Conservation (phyloP, 2,797 vertebrate genomes). For the Phrynocephalus forsythii region DNA sequence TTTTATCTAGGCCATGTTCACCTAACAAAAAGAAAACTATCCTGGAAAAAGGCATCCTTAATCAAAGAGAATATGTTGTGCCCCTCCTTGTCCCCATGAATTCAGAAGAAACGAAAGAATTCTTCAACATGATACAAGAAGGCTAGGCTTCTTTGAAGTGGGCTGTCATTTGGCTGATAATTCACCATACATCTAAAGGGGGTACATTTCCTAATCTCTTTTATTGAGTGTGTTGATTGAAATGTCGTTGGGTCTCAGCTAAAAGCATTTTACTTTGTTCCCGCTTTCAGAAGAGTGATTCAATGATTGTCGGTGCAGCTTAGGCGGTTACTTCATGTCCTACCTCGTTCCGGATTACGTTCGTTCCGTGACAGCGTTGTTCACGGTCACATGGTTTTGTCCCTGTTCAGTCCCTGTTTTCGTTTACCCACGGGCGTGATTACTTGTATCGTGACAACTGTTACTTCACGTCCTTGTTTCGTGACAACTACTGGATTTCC, state of each 20-base stretch:
- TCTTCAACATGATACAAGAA: not conserved
- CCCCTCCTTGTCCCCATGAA: not conserved
- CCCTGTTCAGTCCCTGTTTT: too few relatives aligned
- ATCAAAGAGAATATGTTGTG: not conserved
- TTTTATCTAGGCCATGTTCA: not conserved
- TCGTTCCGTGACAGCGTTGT: too few relatives aligned
- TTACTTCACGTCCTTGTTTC: too few relatives aligned
- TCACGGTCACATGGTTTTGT: too few relatives aligned
- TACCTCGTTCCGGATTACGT: too few relatives aligned
- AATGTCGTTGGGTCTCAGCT: not conserved
- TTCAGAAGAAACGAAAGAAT: not conserved
- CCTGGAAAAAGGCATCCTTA: not conserved
- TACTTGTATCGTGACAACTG: too few relatives aligned
- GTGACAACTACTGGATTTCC: too few relatives aligned
- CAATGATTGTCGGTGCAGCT: not conserved
- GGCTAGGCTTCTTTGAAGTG: not conserved
- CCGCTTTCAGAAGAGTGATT: not conserved
- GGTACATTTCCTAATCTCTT: constrained; percentile 24
- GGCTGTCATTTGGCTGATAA: not conserved
- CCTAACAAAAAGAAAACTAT: not conserved
- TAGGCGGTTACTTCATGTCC: too few relatives aligned
- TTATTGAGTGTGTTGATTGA: constrained; percentile 8
- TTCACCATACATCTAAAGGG: not conserved
- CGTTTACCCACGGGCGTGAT: too few relatives aligned
- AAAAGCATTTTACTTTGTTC: not conserved